Conservation (phyloP, 2,797 vertebrate species). For the Intellagama lesueurii region DNA sequence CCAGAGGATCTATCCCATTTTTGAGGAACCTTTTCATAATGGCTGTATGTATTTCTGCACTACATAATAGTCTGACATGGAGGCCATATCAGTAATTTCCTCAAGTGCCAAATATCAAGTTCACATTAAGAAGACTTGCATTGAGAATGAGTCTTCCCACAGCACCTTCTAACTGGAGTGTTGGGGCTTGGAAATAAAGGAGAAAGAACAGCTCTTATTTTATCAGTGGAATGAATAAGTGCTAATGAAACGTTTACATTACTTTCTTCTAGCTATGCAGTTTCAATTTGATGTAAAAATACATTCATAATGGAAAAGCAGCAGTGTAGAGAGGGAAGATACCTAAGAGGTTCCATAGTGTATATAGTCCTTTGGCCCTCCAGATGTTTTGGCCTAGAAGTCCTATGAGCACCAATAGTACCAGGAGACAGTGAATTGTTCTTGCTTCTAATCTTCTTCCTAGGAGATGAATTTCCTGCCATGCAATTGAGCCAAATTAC, state of each 20-base stretch:
- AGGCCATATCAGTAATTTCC: background rate
- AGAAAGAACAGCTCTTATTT: background rate
- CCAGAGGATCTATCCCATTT: background rate
- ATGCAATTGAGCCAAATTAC: background rate
- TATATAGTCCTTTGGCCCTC: background rate
- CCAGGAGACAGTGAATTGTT: background rate
- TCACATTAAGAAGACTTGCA: background rate
- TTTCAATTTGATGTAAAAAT: background rate
- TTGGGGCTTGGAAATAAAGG: background rate
- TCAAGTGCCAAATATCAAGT: background rate
- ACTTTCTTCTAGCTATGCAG: background rate
- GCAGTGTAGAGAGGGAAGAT: background rate
- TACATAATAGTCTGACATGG: background rate
- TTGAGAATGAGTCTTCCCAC: background rate
- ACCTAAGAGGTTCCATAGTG: background rate
- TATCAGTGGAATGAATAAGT: background rate
- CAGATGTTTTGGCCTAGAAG: background rate
- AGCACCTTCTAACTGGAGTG: background rate
- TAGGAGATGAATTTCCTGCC: background rate
- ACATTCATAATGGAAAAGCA: background rate
- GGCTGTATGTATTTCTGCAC: background rate
- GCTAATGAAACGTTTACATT: background rate
- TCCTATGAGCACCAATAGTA: background rate
- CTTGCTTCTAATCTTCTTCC: background rate
- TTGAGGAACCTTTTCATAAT: conserved; percentile 8